Base-by-base conservation (phyloP, 30 jellyfish, hydroid and myxozoan species). In the Chrysaora quinquecirrha region DNA sequence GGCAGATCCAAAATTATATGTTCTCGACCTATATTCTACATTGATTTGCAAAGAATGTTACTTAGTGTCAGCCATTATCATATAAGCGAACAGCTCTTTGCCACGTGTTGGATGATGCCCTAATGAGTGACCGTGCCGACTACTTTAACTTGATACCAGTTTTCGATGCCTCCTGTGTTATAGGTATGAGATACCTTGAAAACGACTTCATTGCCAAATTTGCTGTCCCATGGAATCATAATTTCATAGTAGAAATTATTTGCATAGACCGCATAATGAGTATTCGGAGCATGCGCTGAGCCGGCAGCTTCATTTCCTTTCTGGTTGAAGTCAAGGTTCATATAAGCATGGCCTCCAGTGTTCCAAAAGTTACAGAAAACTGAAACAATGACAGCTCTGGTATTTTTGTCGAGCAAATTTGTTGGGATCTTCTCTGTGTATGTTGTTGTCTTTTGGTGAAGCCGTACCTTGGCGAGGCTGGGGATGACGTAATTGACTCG, bases 271-370 rank as follows among this genome's bases (percentile, higher is more conserved):
- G 10, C 14, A 23, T 6, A 64, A 64, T 64, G 76, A 2, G 54
- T 21, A 32, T 64, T 64, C 6, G 3, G 14, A 21, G 24, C 24
- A 7, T 64, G 14, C 2, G 52, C 76, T 7, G 19, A 2, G 23
- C 76, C 76, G 24, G 52, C 52, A 11, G 20, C 52, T 29, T 64
- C 76, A 58, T 64, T 64, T 24, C 76, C 76, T 24, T 64, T 64
- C 23, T 64, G 76, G 52, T 64, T 7, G 21, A 64, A 11, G 24
- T 10, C 50, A 6, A 32, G 52, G 23, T 14, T 27, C 48, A 64
- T 29, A 24, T 64, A 64, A 24, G 76, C 76, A 64, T 64, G 52
- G 23, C 76, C 76, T 27, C 52, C 54, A 3, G 3, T 7, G 58
- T 64, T 64, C 76, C 76, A 64, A 58, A 64, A 64, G 24, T 3